A percentile compares a stretch with the other conserved stretches of the same genome.
Conservation (phyloP, 2,888 invertebrate genomes). For the Eupithecia insigniata region DNA sequence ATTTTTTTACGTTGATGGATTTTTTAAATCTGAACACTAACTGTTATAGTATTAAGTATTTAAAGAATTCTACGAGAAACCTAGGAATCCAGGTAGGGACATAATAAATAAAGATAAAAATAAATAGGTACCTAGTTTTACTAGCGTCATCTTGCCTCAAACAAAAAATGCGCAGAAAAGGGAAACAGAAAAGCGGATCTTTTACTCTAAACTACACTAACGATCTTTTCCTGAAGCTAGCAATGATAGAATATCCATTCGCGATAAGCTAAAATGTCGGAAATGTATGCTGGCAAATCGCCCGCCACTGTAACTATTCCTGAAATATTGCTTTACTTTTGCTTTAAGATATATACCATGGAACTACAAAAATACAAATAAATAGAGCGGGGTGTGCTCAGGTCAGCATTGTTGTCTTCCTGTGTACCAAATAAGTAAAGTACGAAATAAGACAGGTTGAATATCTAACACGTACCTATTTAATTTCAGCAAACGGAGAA, state of each 20-base stretch:
- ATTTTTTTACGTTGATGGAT: not conserved
- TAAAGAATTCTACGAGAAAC: not conserved
- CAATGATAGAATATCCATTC: constrained; percentile 13
- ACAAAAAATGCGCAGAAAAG: not conserved
- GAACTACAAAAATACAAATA: not conserved
- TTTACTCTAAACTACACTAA: not conserved
- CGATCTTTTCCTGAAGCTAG: constrained; percentile 9
- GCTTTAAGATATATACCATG: not conserved
- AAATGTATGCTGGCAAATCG: constrained; percentile 11
- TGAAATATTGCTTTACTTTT: constrained; percentile 1
- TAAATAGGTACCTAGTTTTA: not conserved
- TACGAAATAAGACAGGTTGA: not conserved
- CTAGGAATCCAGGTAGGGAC: not conserved
- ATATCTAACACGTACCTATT: not conserved
- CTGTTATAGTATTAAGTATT: not conserved
- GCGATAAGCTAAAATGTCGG: constrained; percentile 10
- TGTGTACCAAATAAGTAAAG: no score
- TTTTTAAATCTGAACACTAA: not conserved
- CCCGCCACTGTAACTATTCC: not conserved
- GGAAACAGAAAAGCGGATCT: not conserved
- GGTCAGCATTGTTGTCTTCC: not conserved
- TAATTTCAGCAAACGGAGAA: not conserved
- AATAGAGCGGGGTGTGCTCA: not conserved
- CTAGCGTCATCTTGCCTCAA: not conserved
- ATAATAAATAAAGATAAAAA: not conserved